Evolutionary conservation across 1,140 invertebrate species (phyloP).

Genomic region (Meloidogyne floridensis): DNA sequence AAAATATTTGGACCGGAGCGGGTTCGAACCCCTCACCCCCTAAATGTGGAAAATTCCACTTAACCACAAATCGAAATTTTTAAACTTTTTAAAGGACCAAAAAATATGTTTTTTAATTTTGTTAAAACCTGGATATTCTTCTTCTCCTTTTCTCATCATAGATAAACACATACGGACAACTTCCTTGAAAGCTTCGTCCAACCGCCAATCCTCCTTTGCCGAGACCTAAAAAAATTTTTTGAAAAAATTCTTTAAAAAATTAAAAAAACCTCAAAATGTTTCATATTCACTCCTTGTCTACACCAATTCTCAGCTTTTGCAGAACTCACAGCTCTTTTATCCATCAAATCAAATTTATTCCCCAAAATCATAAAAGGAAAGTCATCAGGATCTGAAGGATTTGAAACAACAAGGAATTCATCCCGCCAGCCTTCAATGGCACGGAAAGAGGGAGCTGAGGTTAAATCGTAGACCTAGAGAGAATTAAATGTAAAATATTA

Average conservation of each 20-base stretch:
- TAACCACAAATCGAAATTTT: neutral
- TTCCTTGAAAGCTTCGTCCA: neutral
- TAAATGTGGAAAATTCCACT: too few species aligned
- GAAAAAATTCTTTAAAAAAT: neutral
- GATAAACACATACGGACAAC: neutral
- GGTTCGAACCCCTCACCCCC: too few species aligned
- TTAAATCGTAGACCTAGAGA: slow-evolving; percentile 85
- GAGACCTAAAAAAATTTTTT: slow-evolving; percentile 65
- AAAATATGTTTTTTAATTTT: neutral
- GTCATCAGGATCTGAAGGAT: slow-evolving; percentile 91
- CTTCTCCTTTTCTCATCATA: neutral
- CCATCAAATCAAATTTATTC: slow-evolving; percentile 97
- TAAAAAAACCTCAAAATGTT: slow-evolving; percentile 69
- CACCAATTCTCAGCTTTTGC: slow-evolving; percentile 97
- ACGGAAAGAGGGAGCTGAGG: slow-evolving; percentile 93
- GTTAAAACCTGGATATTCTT: neutral
- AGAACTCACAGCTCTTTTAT: slow-evolving; percentile 82
- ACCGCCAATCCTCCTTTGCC: neutral
- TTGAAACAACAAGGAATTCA: slow-evolving; percentile 93
- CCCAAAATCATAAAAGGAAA: slow-evolving; percentile 98
- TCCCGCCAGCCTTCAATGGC: slow-evolving; percentile 97
- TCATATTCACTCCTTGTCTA: slow-evolving; percentile 94
- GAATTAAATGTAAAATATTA: neutral
- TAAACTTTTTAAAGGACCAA: neutral
- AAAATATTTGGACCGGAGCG: too few species aligned